phyloP scores from a whole-genome alignment of 2,888 invertebrate genomes.

The Ptilodon capucinus region DNA sequence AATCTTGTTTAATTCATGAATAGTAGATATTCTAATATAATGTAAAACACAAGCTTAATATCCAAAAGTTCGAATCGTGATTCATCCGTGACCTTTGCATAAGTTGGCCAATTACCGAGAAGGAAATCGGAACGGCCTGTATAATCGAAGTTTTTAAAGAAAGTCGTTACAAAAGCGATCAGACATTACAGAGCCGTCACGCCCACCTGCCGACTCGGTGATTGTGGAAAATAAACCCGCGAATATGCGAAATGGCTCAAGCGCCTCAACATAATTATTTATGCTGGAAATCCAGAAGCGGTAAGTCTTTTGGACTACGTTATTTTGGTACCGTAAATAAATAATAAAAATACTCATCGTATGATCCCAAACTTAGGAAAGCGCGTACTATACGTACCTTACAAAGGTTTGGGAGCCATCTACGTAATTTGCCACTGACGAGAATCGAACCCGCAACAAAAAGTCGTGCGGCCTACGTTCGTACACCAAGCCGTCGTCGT shows the following conservation, averaged over 20 bases:
- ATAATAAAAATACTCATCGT: no score
- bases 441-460: no score
- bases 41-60: neutral
- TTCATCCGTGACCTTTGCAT: conserved; percentile 28
- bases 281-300: neutral
- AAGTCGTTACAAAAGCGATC: conserved; percentile 49
- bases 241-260: neutral
- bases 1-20: no score
- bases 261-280: neutral
- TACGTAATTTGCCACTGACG: no score
- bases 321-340: no score
- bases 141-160: conserved; percentile 48
- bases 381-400: no score
- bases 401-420: no score
- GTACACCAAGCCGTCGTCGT: no score
- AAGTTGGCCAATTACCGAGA: conserved; percentile 32
- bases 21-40: neutral
- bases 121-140: conserved; percentile 45
- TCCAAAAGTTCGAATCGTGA: conserved; percentile 21
- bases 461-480: no score
- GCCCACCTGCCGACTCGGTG: conserved; percentile 67
- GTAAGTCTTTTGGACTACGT: no score
- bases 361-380: no score
- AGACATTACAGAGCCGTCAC: conserved; percentile 56
- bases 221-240: conserved; percentile 56